Evolutionary conservation across 1,140 invertebrate genomes (phyloP).

Genomic region (Aphaenogaster floridana): DNA sequence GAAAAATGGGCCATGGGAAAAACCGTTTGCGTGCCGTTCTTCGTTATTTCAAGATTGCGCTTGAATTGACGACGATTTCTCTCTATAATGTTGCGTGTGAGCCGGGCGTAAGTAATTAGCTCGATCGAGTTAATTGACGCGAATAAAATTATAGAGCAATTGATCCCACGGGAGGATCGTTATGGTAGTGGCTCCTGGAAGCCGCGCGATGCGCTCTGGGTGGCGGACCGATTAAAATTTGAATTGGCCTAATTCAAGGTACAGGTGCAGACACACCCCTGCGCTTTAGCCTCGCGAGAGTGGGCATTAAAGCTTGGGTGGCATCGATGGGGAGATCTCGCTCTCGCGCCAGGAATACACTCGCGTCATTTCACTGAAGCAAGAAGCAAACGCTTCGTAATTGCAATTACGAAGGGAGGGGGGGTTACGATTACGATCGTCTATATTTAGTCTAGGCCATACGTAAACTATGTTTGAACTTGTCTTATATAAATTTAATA

Average conservation of each 20-base stretch:
- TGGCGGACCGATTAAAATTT: conserved; percentile 71
- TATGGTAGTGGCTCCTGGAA: conserved; percentile 39
- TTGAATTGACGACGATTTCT: not conserved
- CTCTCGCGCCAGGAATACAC: conserved; percentile 35
- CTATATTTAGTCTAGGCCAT: not conserved
- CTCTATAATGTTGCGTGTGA: not conserved
- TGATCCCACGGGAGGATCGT: conserved; percentile 33
- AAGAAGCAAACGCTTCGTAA: conserved; percentile 38
- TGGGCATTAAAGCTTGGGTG: conserved; percentile 60
- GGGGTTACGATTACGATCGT: conserved; percentile 17
- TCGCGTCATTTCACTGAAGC: conserved; percentile 12
- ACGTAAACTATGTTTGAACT: not conserved
- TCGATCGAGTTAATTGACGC: conserved; percentile 49
- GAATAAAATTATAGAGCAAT: conserved; percentile 56
- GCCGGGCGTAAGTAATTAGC: conserved; percentile 38
- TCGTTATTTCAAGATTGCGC: conserved; percentile 28
- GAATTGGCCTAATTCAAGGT: conserved; percentile 74
- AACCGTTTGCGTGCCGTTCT: conserved; percentile 5
- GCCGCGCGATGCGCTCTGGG: conserved; percentile 59
- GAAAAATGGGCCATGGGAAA: conserved; percentile 15
- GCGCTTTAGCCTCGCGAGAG: conserved; percentile 53
- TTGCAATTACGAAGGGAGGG: not conserved
- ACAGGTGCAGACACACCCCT: conserved; percentile 64
- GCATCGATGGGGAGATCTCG: conserved; percentile 46
- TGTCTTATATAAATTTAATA: not conserved